These are phyloP conservation scores for Nesidiocoris tenuis DNA, from an alignment of 2,888 invertebrate species.

Conservation along the genomic window DNA sequence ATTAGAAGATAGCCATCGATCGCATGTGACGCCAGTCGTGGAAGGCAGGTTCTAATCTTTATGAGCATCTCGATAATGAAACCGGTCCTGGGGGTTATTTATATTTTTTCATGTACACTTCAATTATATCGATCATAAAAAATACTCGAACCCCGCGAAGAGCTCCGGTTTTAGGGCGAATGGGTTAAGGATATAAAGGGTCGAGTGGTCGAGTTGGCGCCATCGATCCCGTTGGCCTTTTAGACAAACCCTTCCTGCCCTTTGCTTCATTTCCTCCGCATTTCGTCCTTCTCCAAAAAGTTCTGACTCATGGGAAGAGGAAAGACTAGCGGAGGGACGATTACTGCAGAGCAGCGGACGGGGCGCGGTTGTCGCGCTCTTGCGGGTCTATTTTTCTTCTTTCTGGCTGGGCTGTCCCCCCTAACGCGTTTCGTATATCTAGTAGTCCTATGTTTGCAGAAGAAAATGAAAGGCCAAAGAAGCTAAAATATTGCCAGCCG, in stretches of 20 bases:
- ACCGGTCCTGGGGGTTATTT: too few species aligned
- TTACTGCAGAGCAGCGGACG: neutral
- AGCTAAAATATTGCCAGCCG: slow-evolving; percentile 14
- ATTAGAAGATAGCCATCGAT: too few species aligned
- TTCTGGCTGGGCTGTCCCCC: neutral
- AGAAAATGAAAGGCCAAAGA: neutral
- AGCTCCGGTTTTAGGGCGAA: neutral
- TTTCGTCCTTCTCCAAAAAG: neutral
- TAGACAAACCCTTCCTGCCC: slow-evolving; percentile 27
- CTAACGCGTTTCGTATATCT: slow-evolving; percentile 15
- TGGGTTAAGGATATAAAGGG: slow-evolving; percentile 21
- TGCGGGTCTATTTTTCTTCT: slow-evolving; percentile 35
- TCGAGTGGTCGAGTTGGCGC: slow-evolving; percentile 33
- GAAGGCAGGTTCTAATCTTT: too few species aligned
- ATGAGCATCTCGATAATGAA: neutral
- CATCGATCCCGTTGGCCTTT: slow-evolving; percentile 35
- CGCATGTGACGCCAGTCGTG: too few species aligned
- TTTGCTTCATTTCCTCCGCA: neutral
- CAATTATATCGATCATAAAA: neutral
- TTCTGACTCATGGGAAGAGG: neutral
- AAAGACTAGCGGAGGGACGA: neutral
- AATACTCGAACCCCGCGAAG: neutral
- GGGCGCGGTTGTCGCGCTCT: slow-evolving; percentile 14
- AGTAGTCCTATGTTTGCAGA: neutral
- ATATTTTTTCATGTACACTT: neutral